Percentiles rank a stretch among this genome's conserved stretches.
Evolutionary conservation across 2,888 invertebrate genomes (phyloP).

Genomic region (Ormia ochracea): DNA sequence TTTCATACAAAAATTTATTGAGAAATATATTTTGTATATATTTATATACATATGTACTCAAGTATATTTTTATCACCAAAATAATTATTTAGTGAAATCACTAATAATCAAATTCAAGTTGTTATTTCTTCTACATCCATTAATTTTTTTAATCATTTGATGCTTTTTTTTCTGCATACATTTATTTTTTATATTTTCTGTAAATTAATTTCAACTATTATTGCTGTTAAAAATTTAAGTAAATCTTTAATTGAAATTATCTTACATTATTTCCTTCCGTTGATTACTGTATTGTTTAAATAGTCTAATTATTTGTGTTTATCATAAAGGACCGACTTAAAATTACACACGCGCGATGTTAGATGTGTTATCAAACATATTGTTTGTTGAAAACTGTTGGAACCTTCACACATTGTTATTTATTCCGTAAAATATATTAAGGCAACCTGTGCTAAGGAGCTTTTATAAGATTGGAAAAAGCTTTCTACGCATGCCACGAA

Average conservation of each 20-base stretch:
- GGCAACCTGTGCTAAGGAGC: constrained; percentile 26
- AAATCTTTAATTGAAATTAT: not conserved
- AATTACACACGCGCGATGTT: constrained; percentile 22
- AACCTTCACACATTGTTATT: constrained; percentile 16
- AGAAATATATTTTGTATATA: too few species aligned
- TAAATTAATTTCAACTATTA: not conserved
- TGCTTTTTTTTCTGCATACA: too few species aligned
- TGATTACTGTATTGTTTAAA: not conserved
- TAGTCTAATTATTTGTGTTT: constrained; percentile 23
- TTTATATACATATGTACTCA: too few species aligned
- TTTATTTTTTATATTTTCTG: too few species aligned
- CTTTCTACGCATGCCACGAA: not conserved
- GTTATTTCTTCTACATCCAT: too few species aligned
- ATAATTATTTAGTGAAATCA: too few species aligned
- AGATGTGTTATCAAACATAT: not conserved
- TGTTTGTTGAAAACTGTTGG: not conserved
- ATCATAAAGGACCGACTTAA: constrained; percentile 17
- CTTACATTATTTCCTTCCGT: constrained; percentile 36
- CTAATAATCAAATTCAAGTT: too few species aligned
- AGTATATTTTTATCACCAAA: too few species aligned
- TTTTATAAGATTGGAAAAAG: not conserved
- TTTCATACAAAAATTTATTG: too few species aligned
- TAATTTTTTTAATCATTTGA: too few species aligned
- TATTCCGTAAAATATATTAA: constrained; percentile 23
- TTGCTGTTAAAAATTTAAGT: not conserved